These are phyloP conservation scores for Rhinogobius similis DNA, from an alignment of 2,113 vertebrate genomes.

Conservation along the genomic window DNA sequence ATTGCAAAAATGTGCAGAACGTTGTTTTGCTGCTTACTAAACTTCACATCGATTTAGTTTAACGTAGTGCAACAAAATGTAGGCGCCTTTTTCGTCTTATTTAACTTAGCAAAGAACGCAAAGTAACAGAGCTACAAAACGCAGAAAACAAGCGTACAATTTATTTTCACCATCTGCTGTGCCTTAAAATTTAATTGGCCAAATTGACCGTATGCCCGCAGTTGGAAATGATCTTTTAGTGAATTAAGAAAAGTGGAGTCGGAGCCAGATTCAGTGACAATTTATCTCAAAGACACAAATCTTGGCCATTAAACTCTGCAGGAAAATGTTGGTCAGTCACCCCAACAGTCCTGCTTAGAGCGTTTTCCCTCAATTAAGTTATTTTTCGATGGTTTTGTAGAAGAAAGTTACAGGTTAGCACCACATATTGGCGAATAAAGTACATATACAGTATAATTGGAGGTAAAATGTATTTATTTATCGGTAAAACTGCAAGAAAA, in stretches of 20 bases:
- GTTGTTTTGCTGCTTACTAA: neutral
- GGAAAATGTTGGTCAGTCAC: constrained; percentile 25
- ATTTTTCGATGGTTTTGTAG: neutral
- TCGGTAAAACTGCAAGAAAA: too few species aligned
- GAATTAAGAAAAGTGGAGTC: constrained; percentile 27
- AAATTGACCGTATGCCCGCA: constrained; percentile 47
- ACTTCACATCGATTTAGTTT: neutral
- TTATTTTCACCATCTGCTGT: constrained; percentile 57
- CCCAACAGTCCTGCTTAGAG: constrained; percentile 28
- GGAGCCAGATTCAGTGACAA: constrained; percentile 38
- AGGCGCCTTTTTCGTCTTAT: too few species aligned
- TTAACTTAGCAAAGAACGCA: neutral
- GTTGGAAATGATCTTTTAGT: constrained; percentile 44
- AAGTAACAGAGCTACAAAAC: neutral
- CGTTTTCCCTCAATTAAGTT: constrained; percentile 9
- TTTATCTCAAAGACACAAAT: constrained; percentile 58
- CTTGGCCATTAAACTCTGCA: constrained; percentile 34
- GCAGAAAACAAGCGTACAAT: constrained; percentile 14
- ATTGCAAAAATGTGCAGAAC: too few species aligned
- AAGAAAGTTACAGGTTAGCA: neutral
- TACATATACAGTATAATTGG: neutral
- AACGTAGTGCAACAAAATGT: neutral
- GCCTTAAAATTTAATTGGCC: constrained; percentile 52
- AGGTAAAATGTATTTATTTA: neutral
- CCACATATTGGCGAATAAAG: neutral